phyloP scores from a whole-genome alignment of 1,140 invertebrate genomes.

The Himalopsyche phryganea region DNA sequence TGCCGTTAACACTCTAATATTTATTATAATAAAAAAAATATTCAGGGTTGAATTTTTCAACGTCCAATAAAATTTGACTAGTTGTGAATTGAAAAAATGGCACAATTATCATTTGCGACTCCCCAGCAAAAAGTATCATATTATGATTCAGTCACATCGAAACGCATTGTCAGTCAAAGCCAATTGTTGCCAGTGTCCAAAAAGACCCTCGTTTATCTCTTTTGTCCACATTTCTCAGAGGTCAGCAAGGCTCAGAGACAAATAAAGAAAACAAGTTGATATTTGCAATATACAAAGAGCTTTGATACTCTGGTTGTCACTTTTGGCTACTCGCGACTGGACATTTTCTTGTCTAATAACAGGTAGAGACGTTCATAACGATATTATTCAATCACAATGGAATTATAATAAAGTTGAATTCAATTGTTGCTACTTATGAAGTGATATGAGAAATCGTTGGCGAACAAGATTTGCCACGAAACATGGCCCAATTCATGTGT shows the following conservation, averaged over 20 bases:
- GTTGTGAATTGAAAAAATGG: no score
- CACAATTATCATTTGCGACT: no score
- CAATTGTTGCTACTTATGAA: slow-evolving; percentile 19
- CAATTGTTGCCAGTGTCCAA: slow-evolving; percentile 5
- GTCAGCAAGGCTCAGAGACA: slow-evolving; percentile 20
- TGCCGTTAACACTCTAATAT: no score
- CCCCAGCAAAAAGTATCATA: no score
- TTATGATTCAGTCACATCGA: background rate
- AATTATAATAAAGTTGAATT: slow-evolving; percentile 15
- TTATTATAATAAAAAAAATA: no score
- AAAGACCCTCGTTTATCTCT: slow-evolving; percentile 28
- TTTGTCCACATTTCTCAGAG: slow-evolving; percentile 30
- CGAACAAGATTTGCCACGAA: slow-evolving; percentile 9
- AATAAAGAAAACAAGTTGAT: slow-evolving; percentile 28
- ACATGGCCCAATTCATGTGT: slow-evolving; percentile 1
- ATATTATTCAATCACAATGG: slow-evolving; percentile 20
- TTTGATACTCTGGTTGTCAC: slow-evolving; percentile 20
- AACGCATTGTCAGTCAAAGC: background rate
- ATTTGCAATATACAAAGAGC: slow-evolving; percentile 6
- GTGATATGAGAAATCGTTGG: slow-evolving; percentile 23
- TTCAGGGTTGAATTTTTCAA: no score
- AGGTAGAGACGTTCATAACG: slow-evolving; percentile 26
- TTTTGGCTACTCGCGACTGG: slow-evolving; percentile 12
- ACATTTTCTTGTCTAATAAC: slow-evolving; percentile 24
- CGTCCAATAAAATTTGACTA: no score